Percentiles rank a stretch among this genome's conserved stretches.
Conservation (phyloP, 2,113 vertebrate genomes). For the Mesocricetus auratus region DNA sequence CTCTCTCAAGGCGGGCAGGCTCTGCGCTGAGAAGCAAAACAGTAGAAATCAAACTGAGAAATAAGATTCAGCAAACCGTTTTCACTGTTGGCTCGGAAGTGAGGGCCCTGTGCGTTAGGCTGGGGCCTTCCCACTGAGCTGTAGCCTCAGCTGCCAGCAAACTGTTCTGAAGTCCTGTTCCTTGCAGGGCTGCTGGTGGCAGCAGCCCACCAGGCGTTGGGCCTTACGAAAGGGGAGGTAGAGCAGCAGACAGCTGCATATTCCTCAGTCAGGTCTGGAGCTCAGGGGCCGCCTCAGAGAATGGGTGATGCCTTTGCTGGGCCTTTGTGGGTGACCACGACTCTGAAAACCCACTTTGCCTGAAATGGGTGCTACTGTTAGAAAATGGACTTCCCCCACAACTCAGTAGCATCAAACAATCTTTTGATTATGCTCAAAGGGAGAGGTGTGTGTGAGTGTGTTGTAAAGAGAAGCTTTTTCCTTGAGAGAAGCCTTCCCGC, state of each 20-base stretch:
- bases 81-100: neutral
- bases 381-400: neutral
- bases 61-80: neutral
- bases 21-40: neutral
- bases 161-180: neutral
- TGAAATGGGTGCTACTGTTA: neutral
- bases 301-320: neutral
- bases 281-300: neutral
- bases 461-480: too few relatives aligned
- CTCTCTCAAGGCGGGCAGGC: neutral
- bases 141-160: too few relatives aligned
- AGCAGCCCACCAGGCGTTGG: neutral
- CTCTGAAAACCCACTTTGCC: neutral
- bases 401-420: neutral
- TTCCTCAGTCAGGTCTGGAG: neutral
- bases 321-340: neutral
- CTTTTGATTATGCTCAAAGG: neutral
- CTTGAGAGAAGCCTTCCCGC: too few relatives aligned
- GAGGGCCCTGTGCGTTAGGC: neutral
- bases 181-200: neutral
- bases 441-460: neutral
- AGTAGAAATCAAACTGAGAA: neutral
- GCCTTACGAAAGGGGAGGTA: too few relatives aligned
- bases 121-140: neutral
- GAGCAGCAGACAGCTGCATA: neutral